These are phyloP conservation scores for Acridotheres tristis DNA, from an alignment of 2,797 vertebrate genomes.

Conservation along the genomic window DNA sequence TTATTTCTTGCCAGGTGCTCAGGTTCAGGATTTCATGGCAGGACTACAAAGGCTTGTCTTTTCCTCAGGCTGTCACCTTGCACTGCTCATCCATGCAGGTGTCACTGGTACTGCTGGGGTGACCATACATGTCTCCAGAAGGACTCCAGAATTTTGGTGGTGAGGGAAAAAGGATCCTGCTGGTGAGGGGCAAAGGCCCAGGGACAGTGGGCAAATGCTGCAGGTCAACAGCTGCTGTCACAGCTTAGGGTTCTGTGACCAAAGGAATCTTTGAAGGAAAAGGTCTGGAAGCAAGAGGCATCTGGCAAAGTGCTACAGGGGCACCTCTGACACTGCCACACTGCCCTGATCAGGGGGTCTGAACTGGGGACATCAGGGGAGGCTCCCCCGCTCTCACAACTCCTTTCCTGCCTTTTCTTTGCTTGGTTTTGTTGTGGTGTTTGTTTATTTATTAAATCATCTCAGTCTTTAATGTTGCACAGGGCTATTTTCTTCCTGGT, in stretches of 20 bases:
- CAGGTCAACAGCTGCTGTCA: background rate
- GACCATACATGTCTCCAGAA: accelerated
- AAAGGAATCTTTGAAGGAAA: background rate
- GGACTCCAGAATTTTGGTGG: background rate
- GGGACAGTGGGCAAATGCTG: accelerated
- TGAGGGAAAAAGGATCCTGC: background rate
- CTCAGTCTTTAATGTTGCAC: background rate
- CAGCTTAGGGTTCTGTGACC: background rate
- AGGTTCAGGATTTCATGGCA: background rate
- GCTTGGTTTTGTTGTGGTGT: too few species aligned
- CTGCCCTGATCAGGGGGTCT: background rate
- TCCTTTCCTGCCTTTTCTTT: background rate
- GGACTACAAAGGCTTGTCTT: background rate
- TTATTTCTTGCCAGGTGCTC: background rate
- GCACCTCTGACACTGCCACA: background rate
- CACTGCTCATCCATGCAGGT: background rate
- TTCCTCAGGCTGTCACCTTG: background rate
- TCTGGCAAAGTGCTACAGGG: background rate
- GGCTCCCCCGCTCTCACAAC: accelerated
- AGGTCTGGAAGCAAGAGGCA: background rate
- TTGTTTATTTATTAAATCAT: background rate
- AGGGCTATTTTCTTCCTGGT: background rate
- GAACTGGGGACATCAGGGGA: background rate
- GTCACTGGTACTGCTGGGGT: accelerated
- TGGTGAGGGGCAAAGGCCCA: background rate